Evolutionary conservation across 2,888 invertebrate species (phyloP), one percentile per base, ranked within the genome.

Genomic region (Drosophila leonis): DNA sequence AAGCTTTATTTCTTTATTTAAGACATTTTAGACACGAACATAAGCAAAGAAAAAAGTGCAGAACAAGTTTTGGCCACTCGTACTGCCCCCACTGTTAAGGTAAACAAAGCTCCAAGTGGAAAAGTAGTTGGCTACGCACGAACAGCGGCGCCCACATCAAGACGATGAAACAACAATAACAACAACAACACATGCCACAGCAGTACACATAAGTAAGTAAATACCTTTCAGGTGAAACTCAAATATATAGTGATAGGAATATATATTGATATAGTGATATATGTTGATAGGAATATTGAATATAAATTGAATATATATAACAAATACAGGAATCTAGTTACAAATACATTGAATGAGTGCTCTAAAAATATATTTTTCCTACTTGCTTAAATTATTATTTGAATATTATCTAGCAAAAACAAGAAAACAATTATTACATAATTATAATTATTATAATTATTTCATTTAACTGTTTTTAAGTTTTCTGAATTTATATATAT

Each of bases 1-100:
- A n/a, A n/a, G n/a, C n/a, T n/a, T n/a, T n/a, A n/a, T 18, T 18
- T 49, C 49, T 49, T 39, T 54, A 31, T 55, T 35, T 60, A 49
- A 55, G 52, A 78, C 62, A 89, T 83, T 75, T 88, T 73, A 75
- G 78, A 88, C 69, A 80, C 71, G 77, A 65, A 83, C 72, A 80
- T 70, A 68, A 68, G 54, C 64, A 64, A 66, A 12, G n/a, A 9
- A 49, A 31, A 31, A 18, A 29, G 33, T 49, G 67, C 74, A 46
- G 67, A 67, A 69, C 69, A 88, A 83, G 68, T 89, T 88, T 81
- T 75, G 59, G 68, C 59, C 76, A 78, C 60, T 82, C 59, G 54
- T 56, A 74, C 54, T 49, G 39, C 46, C 52, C 41, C 62, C 37
- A 46, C 63, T 66, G 57, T 64, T 70, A 73, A 33, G 79, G 79